These are phyloP conservation scores for Synchiropus splendidus DNA, from an alignment of 2,113 vertebrate genomes.

Conservation along the genomic window DNA sequence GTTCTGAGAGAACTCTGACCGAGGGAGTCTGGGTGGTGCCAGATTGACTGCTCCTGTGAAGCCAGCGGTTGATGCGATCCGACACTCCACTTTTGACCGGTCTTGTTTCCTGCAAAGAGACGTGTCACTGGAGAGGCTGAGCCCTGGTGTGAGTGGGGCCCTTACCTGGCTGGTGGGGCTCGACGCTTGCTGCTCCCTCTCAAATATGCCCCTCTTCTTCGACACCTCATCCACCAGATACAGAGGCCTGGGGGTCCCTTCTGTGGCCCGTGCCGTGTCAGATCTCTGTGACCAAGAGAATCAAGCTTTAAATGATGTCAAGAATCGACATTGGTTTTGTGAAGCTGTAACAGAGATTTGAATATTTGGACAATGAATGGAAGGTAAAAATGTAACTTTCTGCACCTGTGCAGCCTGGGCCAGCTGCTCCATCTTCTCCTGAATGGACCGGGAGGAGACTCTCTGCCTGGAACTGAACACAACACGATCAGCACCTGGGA, in stretches of 20 bases:
- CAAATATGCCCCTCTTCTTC: constrained; percentile 82
- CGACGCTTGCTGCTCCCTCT: constrained; percentile 55
- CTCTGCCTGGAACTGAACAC: constrained; percentile 70
- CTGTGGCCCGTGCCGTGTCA: constrained; percentile 49
- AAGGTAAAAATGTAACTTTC: too few species aligned
- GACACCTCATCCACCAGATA: constrained; percentile 74
- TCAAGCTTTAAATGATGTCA: too few species aligned
- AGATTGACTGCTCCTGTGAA: constrained; percentile 61
- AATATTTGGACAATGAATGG: too few species aligned
- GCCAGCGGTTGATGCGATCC: constrained; percentile 77
- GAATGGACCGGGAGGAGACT: constrained; percentile 71
- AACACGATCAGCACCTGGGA: too few species aligned
- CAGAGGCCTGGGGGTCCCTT: constrained; percentile 62
- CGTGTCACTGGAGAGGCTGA: neutral
- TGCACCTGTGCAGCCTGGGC: constrained; percentile 83
- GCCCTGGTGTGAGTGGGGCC: constrained; percentile 13
- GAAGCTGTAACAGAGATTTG: too few species aligned
- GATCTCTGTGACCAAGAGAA: constrained; percentile 68
- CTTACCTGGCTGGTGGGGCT: constrained; percentile 55
- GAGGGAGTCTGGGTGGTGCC: constrained; percentile 25
- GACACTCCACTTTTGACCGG: constrained; percentile 69
- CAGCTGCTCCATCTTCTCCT: constrained; percentile 83
- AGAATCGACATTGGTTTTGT: too few species aligned
- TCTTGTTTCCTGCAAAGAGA: constrained; percentile 60
- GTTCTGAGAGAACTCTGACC: constrained; percentile 29